Evolutionary conservation across 2,888 invertebrate species (phyloP).

Genomic region (Nebria salina): DNA sequence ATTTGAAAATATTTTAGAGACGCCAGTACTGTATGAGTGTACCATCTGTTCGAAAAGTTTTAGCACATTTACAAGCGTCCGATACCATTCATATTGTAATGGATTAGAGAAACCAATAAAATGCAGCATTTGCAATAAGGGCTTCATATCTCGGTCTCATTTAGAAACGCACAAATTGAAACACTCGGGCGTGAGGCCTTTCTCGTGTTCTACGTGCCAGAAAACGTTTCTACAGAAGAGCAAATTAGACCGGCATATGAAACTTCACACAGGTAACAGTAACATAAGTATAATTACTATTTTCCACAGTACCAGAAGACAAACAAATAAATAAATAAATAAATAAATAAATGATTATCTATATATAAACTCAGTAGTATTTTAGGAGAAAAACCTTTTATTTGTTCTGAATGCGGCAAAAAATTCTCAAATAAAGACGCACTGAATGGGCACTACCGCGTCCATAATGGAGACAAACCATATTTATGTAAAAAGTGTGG

Average conservation of each 20-base stretch:
- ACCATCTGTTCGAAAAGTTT: conserved; percentile 75
- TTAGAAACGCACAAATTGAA: conserved; percentile 76
- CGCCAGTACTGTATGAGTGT: conserved; percentile 69
- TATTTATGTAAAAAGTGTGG: conserved; percentile 70
- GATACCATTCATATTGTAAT: conserved; percentile 73
- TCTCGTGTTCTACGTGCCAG: conserved; percentile 70
- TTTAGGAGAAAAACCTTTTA: conserved; percentile 65
- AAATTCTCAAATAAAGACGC: conserved; percentile 69
- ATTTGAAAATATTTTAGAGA: conserved; percentile 48
- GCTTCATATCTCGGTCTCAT: conserved; percentile 77
- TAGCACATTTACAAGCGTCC: conserved; percentile 72
- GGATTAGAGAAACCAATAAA: conserved; percentile 65
- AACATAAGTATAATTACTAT: too few relatives aligned
- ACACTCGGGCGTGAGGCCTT: conserved; percentile 71
- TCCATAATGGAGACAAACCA: conserved; percentile 72
- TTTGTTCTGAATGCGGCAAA: conserved; percentile 71
- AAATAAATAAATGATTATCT: neutral
- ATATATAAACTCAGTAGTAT: conserved; percentile 15
- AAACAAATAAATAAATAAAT: too few relatives aligned
- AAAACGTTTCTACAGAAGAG: conserved; percentile 76
- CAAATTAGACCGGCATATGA: conserved; percentile 76
- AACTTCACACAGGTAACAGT: conserved; percentile 66
- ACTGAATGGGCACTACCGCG: conserved; percentile 69
- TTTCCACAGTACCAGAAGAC: too few relatives aligned
- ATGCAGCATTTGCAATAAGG: conserved; percentile 67